Base-by-base conservation (phyloP, 2,113 vertebrate genomes). In the Cottus gobio region DNA sequence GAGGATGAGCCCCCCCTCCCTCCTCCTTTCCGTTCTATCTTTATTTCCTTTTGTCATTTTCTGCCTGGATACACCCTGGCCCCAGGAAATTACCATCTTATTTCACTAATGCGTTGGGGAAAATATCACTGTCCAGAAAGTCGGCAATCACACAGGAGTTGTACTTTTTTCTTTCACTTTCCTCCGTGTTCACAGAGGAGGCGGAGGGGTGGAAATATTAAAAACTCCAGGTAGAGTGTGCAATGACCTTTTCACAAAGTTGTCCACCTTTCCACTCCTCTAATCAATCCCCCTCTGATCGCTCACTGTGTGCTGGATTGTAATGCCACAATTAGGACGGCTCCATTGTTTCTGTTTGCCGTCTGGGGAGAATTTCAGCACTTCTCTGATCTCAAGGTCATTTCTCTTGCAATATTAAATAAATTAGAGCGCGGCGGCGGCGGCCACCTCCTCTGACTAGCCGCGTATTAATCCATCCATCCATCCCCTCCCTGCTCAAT, bases 181-280 rank as follows among this genome's bases (percentile, higher is more conserved):
- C 16, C 75, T 65, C 58, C 65, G 64, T 52, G 4, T 84, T 82
- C 80, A 44, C 75, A 50, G 70, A 37, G 57, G 44, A 76, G 52
- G 48, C 48, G n/a, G 75, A 75, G 60, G 79, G 81, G 61, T 56
- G 75, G 30, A 86, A 73, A 86, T 77, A 79, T 87, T 84, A 88
- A 82, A 89, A 91, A 88, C 87, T 93, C 86, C 92, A 94, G 94
- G 93, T 95, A 86, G 82, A 92, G 90, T 93, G 92, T 90, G 90
- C 88, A 67, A 26, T 95, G 95, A 95, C 95, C 94, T 95, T 95
- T 95, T 95, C 91, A 92, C 91, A 93, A 93, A 94, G 93, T 95
- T 93, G 84, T 87, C 93, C 93, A 94, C 93, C 91, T 94, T 93
- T 92, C 87, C 80, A 79, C 90, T 90, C 88, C 39, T 93, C 89